phyloP scores from a whole-genome alignment of 2,113 vertebrate species.

The Centropus bengalensis region DNA sequence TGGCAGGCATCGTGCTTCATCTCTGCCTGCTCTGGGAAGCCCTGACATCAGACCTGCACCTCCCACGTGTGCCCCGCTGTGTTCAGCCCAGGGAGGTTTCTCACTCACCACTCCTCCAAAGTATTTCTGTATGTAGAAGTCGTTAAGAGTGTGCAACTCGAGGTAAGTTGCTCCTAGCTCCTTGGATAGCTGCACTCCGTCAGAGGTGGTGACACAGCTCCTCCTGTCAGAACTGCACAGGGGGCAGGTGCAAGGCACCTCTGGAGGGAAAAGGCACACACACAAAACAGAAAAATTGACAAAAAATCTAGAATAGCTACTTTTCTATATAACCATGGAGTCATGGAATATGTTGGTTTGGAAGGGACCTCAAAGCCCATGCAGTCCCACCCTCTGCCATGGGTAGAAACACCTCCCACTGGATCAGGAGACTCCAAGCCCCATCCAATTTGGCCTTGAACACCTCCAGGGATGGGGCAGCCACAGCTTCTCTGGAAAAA shows the following conservation, averaged over 20 bases:
- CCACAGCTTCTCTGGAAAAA: too few relatives aligned
- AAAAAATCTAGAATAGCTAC: background rate
- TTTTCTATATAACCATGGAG: background rate
- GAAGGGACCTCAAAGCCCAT: too few relatives aligned
- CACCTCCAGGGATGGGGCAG: too few relatives aligned
- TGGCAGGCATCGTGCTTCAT: accelerated
- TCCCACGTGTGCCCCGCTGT: accelerated
- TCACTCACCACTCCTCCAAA: slow-evolving; percentile 94
- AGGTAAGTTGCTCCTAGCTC: slow-evolving; percentile 94
- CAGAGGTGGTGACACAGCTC: slow-evolving; percentile 88
- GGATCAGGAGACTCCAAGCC: too few relatives aligned
- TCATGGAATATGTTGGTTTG: too few relatives aligned
- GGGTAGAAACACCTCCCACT: too few relatives aligned
- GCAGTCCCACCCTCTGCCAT: too few relatives aligned
- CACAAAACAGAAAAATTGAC: background rate
- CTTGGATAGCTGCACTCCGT: slow-evolving; percentile 92
- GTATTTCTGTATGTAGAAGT: slow-evolving; percentile 92
- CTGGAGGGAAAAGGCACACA: background rate
- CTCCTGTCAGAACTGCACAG: slow-evolving; percentile 92
- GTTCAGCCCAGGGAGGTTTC: background rate
- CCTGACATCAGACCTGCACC: accelerated
- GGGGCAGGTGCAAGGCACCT: slow-evolving; percentile 90
- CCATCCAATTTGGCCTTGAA: too few relatives aligned
- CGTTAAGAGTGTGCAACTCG: slow-evolving; percentile 90
- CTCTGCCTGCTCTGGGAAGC: background rate